Conservation (phyloP, 2,888 invertebrate species). For the Lacanobia wlatinum region DNA sequence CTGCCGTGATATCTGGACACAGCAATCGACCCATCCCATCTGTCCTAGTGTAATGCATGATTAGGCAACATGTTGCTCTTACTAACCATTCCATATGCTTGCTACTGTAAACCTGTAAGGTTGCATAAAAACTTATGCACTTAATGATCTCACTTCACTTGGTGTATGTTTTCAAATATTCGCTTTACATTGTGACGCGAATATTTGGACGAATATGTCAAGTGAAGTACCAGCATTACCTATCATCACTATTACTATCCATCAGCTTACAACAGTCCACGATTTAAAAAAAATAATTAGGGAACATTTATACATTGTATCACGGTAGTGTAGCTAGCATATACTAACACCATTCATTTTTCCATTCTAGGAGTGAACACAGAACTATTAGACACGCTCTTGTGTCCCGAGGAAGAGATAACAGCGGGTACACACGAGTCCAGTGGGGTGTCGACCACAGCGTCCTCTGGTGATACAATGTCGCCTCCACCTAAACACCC, state of each 20-base stretch:
- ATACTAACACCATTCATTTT: slow-evolving; percentile 24
- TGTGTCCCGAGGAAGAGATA: slow-evolving; percentile 91
- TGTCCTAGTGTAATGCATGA: neutral
- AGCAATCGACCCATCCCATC: neutral
- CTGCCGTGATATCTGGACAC: neutral
- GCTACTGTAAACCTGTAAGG: neutral
- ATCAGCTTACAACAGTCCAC: no score
- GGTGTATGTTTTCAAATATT: no score
- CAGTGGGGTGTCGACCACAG: slow-evolving; percentile 52
- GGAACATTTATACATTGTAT: neutral
- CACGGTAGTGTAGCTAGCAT: neutral
- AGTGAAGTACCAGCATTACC: no score
- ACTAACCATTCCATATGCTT: neutral
- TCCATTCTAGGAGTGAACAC: slow-evolving; percentile 94
- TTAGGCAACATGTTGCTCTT: neutral
- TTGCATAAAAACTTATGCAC: neutral
- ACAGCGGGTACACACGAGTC: slow-evolving; percentile 41
- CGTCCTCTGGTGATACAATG: slow-evolving; percentile 67
- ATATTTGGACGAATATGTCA: no score
- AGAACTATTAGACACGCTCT: slow-evolving; percentile 94
- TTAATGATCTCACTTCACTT: no score
- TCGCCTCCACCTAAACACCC: slow-evolving; percentile 72
- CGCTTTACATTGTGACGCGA: no score
- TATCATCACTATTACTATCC: no score
- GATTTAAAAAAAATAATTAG: neutral